Percentiles rank a stretch among this genome's conserved stretches.
These are phyloP conservation scores for Drosophila aff. DNA, from an alignment of 1,140 invertebrate genomes.

Conservation along the genomic window DNA sequence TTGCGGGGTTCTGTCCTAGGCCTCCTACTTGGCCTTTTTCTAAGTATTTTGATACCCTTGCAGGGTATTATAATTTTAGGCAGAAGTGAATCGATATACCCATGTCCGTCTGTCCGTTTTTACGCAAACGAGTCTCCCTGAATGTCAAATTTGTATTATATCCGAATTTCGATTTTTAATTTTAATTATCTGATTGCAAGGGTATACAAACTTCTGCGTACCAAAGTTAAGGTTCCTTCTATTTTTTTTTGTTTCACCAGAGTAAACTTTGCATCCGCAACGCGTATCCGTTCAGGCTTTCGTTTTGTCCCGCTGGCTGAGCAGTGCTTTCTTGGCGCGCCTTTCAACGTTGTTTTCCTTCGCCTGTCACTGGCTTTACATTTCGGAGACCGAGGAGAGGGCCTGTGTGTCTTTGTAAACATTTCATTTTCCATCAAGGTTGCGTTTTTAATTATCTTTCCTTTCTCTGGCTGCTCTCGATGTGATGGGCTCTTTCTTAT, in stretches of 20 bases:
- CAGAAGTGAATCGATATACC: no score
- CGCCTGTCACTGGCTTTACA: slow-evolving; percentile 64
- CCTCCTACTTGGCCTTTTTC: slow-evolving; percentile 15
- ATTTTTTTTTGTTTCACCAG: slow-evolving; percentile 45
- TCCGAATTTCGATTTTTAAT: no score
- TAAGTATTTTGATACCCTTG: neutral
- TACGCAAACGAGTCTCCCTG: no score
- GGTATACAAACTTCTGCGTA: no score
- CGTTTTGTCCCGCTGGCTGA: slow-evolving; percentile 67
- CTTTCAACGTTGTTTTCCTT: slow-evolving; percentile 62
- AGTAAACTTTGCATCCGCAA: slow-evolving; percentile 80
- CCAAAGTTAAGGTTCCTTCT: no score
- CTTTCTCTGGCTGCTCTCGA: slow-evolving; percentile 73
- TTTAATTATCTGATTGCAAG: no score
- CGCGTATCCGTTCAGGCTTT: slow-evolving; percentile 78
- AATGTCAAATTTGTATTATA: no score
- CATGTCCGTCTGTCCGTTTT: no score
- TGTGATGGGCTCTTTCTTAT: slow-evolving; percentile 52
- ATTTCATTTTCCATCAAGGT: slow-evolving; percentile 84
- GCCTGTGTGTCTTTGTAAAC: slow-evolving; percentile 75
- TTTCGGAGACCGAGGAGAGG: neutral
- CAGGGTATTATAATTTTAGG: no score
- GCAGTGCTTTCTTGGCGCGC: slow-evolving; percentile 59
- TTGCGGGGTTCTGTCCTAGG: slow-evolving; percentile 10
- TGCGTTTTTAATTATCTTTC: slow-evolving; percentile 84